phyloP scores from a whole-genome alignment of 2,797 vertebrate species.

The Scyliorhinus canicula region DNA sequence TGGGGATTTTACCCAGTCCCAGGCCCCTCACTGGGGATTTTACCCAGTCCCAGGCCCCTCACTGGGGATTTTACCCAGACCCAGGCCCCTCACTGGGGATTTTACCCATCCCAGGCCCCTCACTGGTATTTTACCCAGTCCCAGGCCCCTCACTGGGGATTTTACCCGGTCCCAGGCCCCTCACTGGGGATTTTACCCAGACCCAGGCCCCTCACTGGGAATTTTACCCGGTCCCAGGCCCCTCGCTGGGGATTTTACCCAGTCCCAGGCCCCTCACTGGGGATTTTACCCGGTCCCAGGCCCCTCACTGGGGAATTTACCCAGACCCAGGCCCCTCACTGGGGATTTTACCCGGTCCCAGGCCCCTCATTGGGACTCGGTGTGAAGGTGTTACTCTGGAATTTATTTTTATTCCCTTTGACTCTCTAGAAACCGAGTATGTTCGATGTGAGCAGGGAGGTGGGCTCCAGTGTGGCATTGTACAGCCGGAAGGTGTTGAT shows the following conservation, averaged over 20 bases:
- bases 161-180: no score
- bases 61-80: no score
- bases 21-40: neutral
- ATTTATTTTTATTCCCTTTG: neutral
- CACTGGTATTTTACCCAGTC: no score
- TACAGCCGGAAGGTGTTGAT: constrained; percentile 93
- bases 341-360: no score
- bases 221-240: no score
- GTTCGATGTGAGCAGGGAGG: constrained; percentile 92
- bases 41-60: no score
- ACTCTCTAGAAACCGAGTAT: constrained; percentile 79
- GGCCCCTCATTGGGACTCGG: neutral
- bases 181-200: no score
- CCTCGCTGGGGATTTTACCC: no score
- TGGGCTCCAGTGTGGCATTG: constrained; percentile 80
- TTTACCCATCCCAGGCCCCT: no score
- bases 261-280: neutral
- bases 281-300: no score
- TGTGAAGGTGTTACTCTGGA: neutral
- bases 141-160: neutral
- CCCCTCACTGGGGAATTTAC: neutral
- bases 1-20: no score
- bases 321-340: no score
- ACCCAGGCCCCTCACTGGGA: neutral
- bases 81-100: neutral